Evolutionary conservation across 2,797 vertebrate genomes (phyloP).

Genomic region (Sebastes taczanowskii): DNA sequence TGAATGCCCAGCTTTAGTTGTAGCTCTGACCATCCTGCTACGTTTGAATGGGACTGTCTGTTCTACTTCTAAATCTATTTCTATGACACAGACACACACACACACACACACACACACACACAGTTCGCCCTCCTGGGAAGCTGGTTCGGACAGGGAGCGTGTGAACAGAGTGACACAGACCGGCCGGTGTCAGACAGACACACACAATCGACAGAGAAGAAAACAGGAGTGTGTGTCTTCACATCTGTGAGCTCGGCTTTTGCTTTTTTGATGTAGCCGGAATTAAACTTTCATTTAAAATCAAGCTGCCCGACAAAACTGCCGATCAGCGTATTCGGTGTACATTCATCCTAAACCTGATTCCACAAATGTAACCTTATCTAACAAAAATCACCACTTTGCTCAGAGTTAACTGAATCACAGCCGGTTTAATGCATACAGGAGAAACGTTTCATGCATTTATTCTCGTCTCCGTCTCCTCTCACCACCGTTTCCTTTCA

Average conservation of each 20-base stretch:
- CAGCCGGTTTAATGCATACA: neutral
- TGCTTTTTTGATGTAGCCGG: neutral
- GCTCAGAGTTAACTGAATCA: neutral
- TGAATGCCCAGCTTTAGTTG: no score
- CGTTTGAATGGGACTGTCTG: no score
- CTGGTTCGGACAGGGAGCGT: slow-evolving; percentile 42
- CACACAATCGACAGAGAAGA: neutral
- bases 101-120: neutral
- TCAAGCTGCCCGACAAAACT: neutral
- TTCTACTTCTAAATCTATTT: no score
- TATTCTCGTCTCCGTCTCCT: neutral
- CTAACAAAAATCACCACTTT: neutral
- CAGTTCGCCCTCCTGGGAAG: slow-evolving; percentile 15
- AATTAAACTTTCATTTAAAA: neutral
- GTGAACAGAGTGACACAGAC: slow-evolving; percentile 61
- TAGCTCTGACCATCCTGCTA: no score
- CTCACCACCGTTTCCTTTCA: neutral
- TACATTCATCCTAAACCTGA: neutral
- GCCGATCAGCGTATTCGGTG: neutral
- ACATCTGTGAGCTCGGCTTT: neutral
- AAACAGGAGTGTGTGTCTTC: neutral
- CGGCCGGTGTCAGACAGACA: slow-evolving; percentile 12
- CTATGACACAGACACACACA: neutral
- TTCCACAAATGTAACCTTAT: neutral
- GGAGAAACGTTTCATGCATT: neutral